These are phyloP conservation scores for Drosophila sulfurigaster DNA, from an alignment of 1,140 invertebrate species.

Conservation along the genomic window DNA sequence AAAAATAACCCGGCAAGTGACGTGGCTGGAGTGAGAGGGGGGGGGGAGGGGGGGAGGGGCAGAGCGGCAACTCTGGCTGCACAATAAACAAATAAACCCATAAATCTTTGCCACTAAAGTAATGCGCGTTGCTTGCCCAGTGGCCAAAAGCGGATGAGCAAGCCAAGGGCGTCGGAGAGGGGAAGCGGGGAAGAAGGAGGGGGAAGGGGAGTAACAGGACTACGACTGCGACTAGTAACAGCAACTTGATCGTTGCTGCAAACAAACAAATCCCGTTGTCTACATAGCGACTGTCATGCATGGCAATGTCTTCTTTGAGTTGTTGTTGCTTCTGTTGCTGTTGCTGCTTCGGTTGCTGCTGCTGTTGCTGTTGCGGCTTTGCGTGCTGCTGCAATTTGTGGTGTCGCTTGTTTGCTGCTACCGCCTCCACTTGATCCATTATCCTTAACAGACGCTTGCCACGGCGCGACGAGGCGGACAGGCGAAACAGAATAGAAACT, in stretches of 20 bases:
- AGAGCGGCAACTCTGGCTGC: constrained; percentile 10
- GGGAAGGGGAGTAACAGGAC: not conserved
- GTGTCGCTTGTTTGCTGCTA: constrained; percentile 70
- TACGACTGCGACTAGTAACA: constrained; percentile 11
- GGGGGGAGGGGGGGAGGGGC: not conserved
- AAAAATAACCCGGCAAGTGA: constrained; percentile 20
- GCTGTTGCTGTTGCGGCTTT: constrained; percentile 41
- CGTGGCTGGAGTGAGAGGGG: not conserved
- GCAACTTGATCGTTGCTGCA: constrained; percentile 62
- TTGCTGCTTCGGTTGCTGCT: constrained; percentile 23
- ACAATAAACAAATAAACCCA: constrained; percentile 76
- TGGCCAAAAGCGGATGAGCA: not conserved
- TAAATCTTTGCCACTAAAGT: constrained; percentile 73
- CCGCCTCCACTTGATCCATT: constrained; percentile 80
- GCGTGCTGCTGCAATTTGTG: constrained; percentile 75
- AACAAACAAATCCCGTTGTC: constrained; percentile 76
- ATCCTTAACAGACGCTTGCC: constrained; percentile 54
- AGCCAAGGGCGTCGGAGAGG: not conserved
- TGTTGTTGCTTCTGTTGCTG: constrained; percentile 8
- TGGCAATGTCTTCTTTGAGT: constrained; percentile 59
- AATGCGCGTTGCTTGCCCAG: constrained; percentile 43
- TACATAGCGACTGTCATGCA: constrained; percentile 67
- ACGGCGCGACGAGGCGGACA: constrained; percentile 1
- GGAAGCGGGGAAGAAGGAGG: not conserved
- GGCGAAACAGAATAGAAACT: constrained; percentile 17